Conservation (phyloP, 2,113 vertebrate genomes). For the Edolisoma coerulescens region DNA sequence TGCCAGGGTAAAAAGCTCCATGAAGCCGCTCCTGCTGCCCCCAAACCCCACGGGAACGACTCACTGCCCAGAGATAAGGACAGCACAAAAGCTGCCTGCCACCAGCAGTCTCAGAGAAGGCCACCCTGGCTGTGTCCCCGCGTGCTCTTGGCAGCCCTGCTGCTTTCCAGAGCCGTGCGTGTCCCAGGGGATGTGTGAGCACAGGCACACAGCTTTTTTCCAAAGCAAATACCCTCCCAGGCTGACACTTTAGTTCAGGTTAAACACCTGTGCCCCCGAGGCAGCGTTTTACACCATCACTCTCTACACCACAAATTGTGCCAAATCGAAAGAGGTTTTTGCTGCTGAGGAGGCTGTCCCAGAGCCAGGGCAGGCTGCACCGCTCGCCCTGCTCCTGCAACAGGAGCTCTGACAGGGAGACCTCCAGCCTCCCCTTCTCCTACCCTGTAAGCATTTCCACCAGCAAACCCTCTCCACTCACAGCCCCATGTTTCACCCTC, state of each 20-base stretch:
- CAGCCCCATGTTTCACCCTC: background rate
- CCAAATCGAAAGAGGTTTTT: background rate
- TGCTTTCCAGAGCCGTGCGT: fast-evolving
- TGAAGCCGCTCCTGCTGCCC: background rate
- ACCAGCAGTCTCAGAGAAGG: background rate
- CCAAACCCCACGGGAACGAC: background rate
- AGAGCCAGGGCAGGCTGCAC: background rate
- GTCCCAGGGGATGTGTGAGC: background rate
- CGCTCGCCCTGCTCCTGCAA: fast-evolving
- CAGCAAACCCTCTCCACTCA: background rate
- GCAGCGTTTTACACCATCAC: background rate
- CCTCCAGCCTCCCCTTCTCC: background rate
- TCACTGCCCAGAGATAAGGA: background rate
- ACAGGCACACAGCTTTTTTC: background rate
- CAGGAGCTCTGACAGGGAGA: background rate
- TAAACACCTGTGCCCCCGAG: background rate
- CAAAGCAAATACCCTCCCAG: background rate
- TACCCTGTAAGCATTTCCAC: background rate
- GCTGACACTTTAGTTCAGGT: background rate
- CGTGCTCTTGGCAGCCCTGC: background rate
- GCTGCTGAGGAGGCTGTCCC: background rate
- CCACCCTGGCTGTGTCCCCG: background rate
- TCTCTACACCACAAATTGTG: background rate
- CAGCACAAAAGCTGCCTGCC: background rate
- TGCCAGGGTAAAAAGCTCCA: background rate